phyloP scores from a whole-genome alignment of 2,888 invertebrate genomes.

The Leuctra nigra region DNA sequence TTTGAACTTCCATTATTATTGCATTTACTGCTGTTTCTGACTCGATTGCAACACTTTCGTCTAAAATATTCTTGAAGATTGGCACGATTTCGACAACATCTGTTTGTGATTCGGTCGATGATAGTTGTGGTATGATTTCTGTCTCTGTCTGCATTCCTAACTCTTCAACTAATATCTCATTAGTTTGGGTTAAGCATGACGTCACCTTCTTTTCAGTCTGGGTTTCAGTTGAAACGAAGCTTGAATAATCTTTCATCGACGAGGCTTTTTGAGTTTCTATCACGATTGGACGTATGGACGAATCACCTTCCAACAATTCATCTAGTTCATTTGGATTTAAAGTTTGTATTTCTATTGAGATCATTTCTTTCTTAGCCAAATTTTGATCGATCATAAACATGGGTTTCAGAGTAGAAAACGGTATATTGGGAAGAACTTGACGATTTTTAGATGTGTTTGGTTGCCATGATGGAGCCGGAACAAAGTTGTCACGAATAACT shows the following conservation, averaged over 20 bases:
- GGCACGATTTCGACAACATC: background rate
- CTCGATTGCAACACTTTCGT: background rate
- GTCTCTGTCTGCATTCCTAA: background rate
- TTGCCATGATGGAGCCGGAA: background rate
- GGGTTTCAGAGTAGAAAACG: background rate
- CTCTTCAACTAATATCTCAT: no score
- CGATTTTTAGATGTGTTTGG: slow-evolving; percentile 1
- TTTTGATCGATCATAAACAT: background rate
- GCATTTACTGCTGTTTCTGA: background rate
- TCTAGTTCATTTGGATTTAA: slow-evolving; percentile 19
- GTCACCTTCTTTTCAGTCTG: no score
- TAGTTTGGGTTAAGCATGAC: no score
- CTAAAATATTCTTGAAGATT: background rate
- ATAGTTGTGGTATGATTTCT: background rate
- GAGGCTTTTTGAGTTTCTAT: no score
- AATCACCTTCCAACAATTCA: background rate
- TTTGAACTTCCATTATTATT: background rate
- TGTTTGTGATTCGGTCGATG: background rate
- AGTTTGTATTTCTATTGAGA: slow-evolving; percentile 27
- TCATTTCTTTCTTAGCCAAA: background rate
- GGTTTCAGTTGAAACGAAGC: no score
- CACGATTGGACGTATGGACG: no score
- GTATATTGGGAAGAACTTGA: slow-evolving; percentile 1
- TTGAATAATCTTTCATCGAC: no score
- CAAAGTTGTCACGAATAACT: slow-evolving; percentile 10